These are phyloP conservation scores for Rattus rattus DNA, from an alignment of 2,113 vertebrate species.

Conservation along the genomic window DNA sequence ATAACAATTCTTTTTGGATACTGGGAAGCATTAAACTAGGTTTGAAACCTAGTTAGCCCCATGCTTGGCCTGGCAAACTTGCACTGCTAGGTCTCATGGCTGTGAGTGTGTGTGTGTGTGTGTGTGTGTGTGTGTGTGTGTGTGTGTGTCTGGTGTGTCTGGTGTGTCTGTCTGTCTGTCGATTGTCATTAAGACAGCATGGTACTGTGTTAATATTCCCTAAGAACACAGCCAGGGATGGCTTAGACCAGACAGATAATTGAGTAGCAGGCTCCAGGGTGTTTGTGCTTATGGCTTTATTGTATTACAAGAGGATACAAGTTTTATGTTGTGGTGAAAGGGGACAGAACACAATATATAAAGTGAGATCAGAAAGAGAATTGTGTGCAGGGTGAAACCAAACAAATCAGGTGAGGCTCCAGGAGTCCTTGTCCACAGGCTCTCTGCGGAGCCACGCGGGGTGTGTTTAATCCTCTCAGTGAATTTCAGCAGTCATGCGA, in stretches of 20 bases:
- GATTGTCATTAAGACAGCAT: background rate
- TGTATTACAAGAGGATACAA: background rate
- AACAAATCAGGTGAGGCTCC: background rate
- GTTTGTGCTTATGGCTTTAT: background rate
- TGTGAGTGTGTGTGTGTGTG: too few relatives aligned
- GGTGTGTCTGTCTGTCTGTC: background rate
- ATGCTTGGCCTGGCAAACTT: background rate
- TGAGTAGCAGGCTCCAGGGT: background rate
- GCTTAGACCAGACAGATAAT: background rate
- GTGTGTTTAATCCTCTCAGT: background rate
- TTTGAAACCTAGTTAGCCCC: background rate
- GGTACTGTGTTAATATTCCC: too few relatives aligned
- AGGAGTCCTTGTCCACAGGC: background rate
- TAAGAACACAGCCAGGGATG: background rate
- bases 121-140: too few relatives aligned
- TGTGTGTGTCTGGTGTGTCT: too few relatives aligned
- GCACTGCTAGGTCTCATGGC: background rate
- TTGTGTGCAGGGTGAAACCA: background rate
- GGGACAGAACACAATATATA: background rate
- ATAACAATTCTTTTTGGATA: background rate
- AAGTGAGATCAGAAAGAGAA: background rate
- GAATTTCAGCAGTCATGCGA: background rate
- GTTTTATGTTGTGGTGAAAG: background rate
- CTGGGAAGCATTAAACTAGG: background rate
- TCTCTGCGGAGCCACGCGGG: background rate